Evolutionary conservation across 2,888 invertebrate species (phyloP), one percentile per base, ranked within the genome.

Genomic region (Hedya salicella): DNA sequence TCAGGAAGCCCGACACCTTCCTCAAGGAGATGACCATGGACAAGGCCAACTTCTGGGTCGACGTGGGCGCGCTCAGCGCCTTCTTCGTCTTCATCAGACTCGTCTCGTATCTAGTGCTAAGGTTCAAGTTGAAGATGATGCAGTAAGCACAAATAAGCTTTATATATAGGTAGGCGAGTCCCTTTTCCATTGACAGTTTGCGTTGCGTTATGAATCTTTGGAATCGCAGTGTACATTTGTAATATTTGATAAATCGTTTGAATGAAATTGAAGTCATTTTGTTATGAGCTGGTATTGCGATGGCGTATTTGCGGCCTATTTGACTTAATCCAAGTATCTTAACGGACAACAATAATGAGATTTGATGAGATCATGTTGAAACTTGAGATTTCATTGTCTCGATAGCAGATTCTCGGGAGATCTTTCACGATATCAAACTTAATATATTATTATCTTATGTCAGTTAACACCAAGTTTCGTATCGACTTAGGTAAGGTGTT

Each of bases 11-110:
- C 5, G 94, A 94, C 73, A 95, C 96, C 80, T 97, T 98, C 81
- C 93, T 99, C 59, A 95, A 96, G 72, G 95, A 97, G 83, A 96
- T 97, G 95, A 95, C 96, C 3, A 96, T 97, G 96, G 95, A 95
- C 68, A 92, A 95, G 65, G 95, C 95, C 0, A 94, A 94, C 72
- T 96, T 96, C 82, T 96, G 97, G 95, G 91, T 97, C 13, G 97
- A 98, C 87, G 96, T 96, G 13, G 95, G 95, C 16, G 96, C 97
- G n/a, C 91, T 98, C 66, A 87, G 95, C 74, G 95, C 94, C 56
- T 96, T 97, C 79, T 97, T 98, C 82, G 89, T 98, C 72, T 94
- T 95, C 73, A 93, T 97, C 75, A 94, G 97, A 85, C 91, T 96
- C 81, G 93, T 95, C 80, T 96, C 97, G 71, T 97, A 97, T 83